Conservation (phyloP, 2,888 invertebrate genomes). For the Mesochorus sp. region DNA sequence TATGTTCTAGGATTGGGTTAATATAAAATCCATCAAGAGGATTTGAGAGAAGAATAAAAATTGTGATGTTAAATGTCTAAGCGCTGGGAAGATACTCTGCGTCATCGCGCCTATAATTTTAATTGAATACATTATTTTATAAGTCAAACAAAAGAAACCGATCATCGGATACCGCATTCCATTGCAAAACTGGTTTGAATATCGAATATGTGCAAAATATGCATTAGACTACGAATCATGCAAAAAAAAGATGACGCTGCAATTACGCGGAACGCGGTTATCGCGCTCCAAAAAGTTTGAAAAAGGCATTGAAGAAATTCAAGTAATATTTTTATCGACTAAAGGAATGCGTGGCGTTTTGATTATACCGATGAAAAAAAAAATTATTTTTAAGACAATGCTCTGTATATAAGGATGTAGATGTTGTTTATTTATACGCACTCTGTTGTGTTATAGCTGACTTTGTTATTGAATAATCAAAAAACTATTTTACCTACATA, state of each 20-base stretch:
- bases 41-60: conserved; percentile 38
- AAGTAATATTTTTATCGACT: background rate
- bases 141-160: background rate
- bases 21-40: conserved; percentile 65
- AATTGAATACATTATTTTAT: background rate
- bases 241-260: background rate
- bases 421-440: conserved; percentile 67
- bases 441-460: conserved; percentile 58
- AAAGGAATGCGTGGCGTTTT: background rate
- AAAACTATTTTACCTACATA: conserved; percentile 56
- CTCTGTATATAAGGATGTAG: conserved; percentile 64
- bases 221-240: too few relatives aligned
- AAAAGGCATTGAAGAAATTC: background rate
- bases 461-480: conserved; percentile 58
- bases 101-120: conserved; percentile 9
- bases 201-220: too few relatives aligned
- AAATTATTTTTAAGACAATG: conserved; percentile 27
- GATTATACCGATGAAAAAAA: background rate
- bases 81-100: conserved; percentile 27
- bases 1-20: conserved; percentile 93
- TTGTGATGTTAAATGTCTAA: conserved; percentile 58
- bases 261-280: too few relatives aligned
- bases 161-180: background rate
- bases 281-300: too few relatives aligned
- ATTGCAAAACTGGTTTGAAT: background rate